Evolutionary conservation across 2,113 vertebrate genomes (phyloP).

Genomic region (Muntiacus muntjak): DNA sequence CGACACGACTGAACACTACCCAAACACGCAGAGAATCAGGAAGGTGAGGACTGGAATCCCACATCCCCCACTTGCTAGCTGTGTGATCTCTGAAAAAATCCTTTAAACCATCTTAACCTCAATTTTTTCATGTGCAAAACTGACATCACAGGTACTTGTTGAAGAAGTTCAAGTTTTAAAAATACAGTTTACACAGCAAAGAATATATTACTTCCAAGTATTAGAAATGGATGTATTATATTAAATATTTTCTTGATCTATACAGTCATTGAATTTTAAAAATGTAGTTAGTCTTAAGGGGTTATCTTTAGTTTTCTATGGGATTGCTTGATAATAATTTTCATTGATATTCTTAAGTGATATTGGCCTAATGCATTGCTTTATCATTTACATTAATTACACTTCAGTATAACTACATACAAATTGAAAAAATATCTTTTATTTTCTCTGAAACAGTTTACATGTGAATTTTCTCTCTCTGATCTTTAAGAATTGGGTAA

Average conservation of each 20-base stretch:
- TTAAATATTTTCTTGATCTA: background rate
- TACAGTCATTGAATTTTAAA: background rate
- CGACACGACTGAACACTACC: background rate
- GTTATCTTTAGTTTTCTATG: background rate
- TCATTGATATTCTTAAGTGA: background rate
- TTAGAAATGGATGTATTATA: background rate
- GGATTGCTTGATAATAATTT: background rate
- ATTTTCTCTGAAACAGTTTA: background rate
- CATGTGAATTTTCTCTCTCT: background rate
- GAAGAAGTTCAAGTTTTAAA: background rate
- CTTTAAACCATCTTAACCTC: background rate
- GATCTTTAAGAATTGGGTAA: background rate
- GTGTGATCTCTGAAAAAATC: background rate
- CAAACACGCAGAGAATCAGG: background rate
- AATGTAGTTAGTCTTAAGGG: background rate
- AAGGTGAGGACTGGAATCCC: background rate
- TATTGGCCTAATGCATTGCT: background rate
- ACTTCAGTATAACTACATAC: background rate
- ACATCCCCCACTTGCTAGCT: background rate
- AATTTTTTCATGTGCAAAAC: background rate
- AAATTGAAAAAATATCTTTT: background rate
- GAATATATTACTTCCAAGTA: background rate
- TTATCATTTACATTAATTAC: background rate
- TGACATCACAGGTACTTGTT: background rate
- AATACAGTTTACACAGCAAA: background rate